Evolutionary conservation across 2,888 invertebrate genomes (phyloP).

Genomic region (Parnassius smintheus): DNA sequence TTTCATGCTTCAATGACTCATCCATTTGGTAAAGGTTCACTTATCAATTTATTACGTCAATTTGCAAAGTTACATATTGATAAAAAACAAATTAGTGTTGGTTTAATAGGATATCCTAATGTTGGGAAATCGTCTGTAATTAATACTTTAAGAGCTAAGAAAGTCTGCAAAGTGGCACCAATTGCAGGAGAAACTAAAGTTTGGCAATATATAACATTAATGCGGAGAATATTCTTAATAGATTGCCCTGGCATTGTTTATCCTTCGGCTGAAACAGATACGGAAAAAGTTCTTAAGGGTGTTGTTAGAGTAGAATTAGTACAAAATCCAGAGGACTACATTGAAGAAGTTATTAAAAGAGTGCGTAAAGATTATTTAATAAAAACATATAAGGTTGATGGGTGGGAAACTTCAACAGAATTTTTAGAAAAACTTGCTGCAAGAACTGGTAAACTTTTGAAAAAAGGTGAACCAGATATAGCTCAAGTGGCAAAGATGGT

Average conservation of each 20-base stretch:
- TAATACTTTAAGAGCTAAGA: constrained; percentile 96
- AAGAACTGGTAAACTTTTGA: constrained; percentile 93
- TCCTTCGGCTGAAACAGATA: constrained; percentile 97
- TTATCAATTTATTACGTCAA: constrained; percentile 97
- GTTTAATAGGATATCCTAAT: constrained; percentile 99
- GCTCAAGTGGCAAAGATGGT: constrained; percentile 95
- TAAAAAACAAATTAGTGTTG: constrained; percentile 99
- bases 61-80: constrained; percentile 97
- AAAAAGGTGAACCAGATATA: constrained; percentile 98
- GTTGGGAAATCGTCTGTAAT: constrained; percentile 99
- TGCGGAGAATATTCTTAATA: constrained; percentile 97
- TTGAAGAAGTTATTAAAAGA: constrained; percentile 90
- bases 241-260: constrained; percentile 99
- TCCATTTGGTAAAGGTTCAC: constrained; percentile 98
- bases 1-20: constrained; percentile 99
- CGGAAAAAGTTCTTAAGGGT: constrained; percentile 97
- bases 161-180: constrained; percentile 99
- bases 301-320: constrained; percentile 98
- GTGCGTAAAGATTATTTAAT: constrained; percentile 93
- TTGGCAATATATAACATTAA: constrained; percentile 99
- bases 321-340: constrained; percentile 96
- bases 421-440: constrained; percentile 95
- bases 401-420: constrained; percentile 90
- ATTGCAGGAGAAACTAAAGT: constrained; percentile 99
- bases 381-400: constrained; percentile 93